Evolutionary conservation across 2,113 vertebrate genomes (phyloP).

Genomic region (Haemorhous mexicanus): DNA sequence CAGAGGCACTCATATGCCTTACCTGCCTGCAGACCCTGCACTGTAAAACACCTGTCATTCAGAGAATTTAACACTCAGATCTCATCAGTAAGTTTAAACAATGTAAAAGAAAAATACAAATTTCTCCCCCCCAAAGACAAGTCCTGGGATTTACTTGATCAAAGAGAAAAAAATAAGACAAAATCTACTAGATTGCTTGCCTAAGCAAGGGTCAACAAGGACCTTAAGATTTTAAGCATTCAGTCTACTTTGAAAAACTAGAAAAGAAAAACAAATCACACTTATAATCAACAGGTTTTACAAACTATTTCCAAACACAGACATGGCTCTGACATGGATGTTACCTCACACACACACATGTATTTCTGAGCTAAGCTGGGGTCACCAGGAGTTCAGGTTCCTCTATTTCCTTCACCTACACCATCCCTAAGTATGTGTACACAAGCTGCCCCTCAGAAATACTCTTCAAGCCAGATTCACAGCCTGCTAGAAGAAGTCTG

Average conservation of each 20-base stretch:
- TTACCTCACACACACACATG: background rate
- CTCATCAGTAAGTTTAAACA: background rate
- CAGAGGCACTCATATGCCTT: background rate
- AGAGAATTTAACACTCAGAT: background rate
- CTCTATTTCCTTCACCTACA: background rate
- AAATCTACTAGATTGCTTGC: background rate
- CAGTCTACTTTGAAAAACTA: background rate
- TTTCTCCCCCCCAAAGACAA: background rate
- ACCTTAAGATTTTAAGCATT: background rate
- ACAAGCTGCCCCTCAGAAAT: background rate
- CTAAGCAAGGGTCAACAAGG: background rate
- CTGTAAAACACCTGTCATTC: background rate
- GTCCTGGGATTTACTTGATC: background rate
- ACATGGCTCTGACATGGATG: accelerated
- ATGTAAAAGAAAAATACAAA: background rate
- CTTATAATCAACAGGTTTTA: background rate
- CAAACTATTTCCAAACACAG: background rate
- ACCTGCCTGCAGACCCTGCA: background rate
- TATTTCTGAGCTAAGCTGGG: background rate
- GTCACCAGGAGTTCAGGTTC: background rate
- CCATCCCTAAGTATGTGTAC: background rate
- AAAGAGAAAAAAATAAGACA: background rate
- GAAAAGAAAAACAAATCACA: background rate
- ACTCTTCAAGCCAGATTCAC: background rate
- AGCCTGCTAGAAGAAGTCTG: accelerated